phyloP scores from a whole-genome alignment of 2,797 vertebrate species.

The Agapornis canus region DNA sequence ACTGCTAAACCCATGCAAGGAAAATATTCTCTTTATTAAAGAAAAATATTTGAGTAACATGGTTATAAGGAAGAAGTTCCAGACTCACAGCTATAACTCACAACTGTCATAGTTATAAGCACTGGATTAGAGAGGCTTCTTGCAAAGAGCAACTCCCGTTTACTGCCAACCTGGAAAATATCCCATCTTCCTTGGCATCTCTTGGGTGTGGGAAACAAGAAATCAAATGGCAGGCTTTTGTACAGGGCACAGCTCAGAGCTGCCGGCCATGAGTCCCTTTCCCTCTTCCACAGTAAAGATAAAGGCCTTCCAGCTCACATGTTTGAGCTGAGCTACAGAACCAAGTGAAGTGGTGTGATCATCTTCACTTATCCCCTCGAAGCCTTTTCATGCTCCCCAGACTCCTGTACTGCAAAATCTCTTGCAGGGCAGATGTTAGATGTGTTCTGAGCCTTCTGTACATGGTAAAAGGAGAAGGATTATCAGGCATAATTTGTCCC shows the following conservation, averaged over 20 bases:
- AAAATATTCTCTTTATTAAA: constrained; percentile 29
- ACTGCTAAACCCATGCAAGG: neutral
- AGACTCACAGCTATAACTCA: neutral
- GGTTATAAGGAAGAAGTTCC: constrained; percentile 8
- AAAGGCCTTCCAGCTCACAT: neutral
- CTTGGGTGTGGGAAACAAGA: constrained; percentile 18
- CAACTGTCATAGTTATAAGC: neutral
- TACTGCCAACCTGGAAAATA: constrained; percentile 37
- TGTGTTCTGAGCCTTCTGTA: neutral
- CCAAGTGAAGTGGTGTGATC: neutral
- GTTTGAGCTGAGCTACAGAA: neutral
- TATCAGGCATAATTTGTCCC: neutral
- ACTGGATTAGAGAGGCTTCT: neutral
- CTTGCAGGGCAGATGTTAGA: neutral
- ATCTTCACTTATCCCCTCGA: neutral
- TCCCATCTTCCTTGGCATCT: constrained; percentile 9
- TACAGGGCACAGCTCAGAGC: neutral
- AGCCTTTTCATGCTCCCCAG: neutral
- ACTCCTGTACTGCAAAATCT: neutral
- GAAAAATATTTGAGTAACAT: constrained; percentile 48
- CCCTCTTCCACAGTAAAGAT: neutral
- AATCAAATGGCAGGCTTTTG: neutral
- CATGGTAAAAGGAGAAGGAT: neutral
- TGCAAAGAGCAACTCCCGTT: constrained; percentile 24
- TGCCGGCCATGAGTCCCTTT: neutral